Conservation (phyloP, 2,797 vertebrate genomes). For the Triplophysa yarkandensis region DNA sequence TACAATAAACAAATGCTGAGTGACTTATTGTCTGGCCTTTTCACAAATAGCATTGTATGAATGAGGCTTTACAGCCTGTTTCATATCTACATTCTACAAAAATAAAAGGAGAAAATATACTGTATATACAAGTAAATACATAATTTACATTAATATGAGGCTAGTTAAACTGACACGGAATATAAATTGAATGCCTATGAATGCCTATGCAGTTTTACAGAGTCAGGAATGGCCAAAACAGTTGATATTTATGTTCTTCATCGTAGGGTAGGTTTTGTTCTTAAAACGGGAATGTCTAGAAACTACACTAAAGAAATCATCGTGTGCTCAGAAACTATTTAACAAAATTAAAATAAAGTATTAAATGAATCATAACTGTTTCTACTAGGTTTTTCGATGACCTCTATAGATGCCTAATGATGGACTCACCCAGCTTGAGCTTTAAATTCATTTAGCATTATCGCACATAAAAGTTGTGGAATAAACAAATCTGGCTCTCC, state of each 20-base stretch:
- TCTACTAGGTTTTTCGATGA: background rate
- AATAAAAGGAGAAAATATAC: slow-evolving; percentile 56
- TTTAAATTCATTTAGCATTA: slow-evolving; percentile 20
- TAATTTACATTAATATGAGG: slow-evolving; percentile 64
- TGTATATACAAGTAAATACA: slow-evolving; percentile 69
- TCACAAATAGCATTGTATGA: slow-evolving; percentile 56
- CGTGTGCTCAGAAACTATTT: background rate
- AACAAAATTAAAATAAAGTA: background rate
- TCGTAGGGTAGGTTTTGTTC: background rate
- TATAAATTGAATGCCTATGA: background rate
- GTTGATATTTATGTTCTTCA: background rate
- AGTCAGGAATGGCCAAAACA: slow-evolving; percentile 12
- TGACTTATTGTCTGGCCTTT: slow-evolving; percentile 62
- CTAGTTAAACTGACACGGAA: slow-evolving; percentile 16
- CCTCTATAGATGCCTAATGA: background rate
- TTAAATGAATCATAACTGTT: background rate
- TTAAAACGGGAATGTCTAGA: slow-evolving; percentile 31
- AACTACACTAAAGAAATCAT: slow-evolving; percentile 1
- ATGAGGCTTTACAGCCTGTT: slow-evolving; percentile 35
- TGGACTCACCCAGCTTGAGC: background rate
- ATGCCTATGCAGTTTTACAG: slow-evolving; percentile 50
- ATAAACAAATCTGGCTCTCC: background rate
- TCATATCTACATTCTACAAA: slow-evolving; percentile 64
- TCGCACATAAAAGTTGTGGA: background rate
- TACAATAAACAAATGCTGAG: slow-evolving; percentile 67